Evolutionary conservation across 1,140 invertebrate species (phyloP).

Genomic region (Papilio xuthus): DNA sequence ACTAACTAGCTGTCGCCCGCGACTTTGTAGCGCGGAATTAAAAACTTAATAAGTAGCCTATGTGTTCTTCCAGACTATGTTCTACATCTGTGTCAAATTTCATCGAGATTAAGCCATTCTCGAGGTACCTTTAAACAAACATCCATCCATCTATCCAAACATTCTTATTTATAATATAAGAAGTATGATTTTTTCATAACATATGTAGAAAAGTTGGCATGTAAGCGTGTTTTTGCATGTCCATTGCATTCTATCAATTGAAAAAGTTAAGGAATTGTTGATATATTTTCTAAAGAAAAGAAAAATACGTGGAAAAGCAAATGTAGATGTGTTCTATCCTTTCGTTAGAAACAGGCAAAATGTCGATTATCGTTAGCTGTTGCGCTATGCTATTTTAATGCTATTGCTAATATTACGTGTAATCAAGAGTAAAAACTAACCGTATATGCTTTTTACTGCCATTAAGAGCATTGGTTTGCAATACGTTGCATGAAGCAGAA

Average conservation of each 20-base stretch:
- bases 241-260: not conserved
- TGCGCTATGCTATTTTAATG: not conserved
- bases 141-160: no score
- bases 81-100: no score
- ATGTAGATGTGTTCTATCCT: not conserved
- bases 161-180: no score
- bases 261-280: not conserved
- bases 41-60: no score
- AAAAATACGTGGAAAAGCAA: not conserved
- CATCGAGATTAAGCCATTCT: no score
- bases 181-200: no score
- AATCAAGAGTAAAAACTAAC: not conserved
- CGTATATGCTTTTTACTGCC: not conserved
- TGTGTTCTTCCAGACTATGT: no score
- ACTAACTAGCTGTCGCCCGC: no score
- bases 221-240: not conserved
- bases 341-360: not conserved
- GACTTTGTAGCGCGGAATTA: no score
- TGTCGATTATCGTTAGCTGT: not conserved
- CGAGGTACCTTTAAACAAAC: no score
- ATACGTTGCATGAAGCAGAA: not conserved
- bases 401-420: not conserved
- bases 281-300: not conserved
- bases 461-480: not conserved
- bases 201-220: no score